Evolutionary conservation across 2,113 vertebrate species (phyloP), one percentile per base, ranked within the genome.

Genomic region (Lucifuga dentata): DNA sequence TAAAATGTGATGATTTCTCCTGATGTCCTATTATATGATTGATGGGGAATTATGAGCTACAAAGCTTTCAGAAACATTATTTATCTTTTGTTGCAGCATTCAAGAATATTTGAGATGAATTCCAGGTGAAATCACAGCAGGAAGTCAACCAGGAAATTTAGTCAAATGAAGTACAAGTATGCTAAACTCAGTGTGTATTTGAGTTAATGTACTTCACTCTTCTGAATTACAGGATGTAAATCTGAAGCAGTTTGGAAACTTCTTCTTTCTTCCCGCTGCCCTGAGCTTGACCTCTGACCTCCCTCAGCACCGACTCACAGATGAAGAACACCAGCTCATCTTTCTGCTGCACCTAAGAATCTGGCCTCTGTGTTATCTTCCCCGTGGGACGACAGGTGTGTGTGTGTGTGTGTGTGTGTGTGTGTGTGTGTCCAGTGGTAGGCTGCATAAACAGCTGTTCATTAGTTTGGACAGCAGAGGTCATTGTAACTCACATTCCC

Each of bases 391-490:
- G 41, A 71, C 41, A 45, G 58, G 56, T 80, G 85, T 84, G 84
- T 88, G 84, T 60, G 53, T 38, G 66, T 55, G 26, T 29, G 26
- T 29, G 26, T 29, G 26, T 29, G 3, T 29, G 26, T 29, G 26
- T 29, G 26, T 29, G 26, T 29, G 26, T 29, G 26, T 29, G 26
- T 5, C 26, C 26, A 7, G 40, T 35, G 1, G 19, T 53, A 59
- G 46, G 45, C 72, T 78, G 85, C 76, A 86, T 83, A 79, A 83
- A 80, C 77, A 84, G 64, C 33, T 74, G 70, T 74, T 84, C 79
- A 84, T 88, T 85, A 83, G 49, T 69, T 61, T 74, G 63, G 89
- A 88, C 87, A 81, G 78, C 71, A 82, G 80, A 86, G 89, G 85
- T 89, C 83, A 88, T 60, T 69, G 68, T 53, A 62, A 12, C 70